These are phyloP conservation scores for Drosophila tsacasi DNA, from an alignment of 1,140 invertebrate species.

Conservation along the genomic window DNA sequence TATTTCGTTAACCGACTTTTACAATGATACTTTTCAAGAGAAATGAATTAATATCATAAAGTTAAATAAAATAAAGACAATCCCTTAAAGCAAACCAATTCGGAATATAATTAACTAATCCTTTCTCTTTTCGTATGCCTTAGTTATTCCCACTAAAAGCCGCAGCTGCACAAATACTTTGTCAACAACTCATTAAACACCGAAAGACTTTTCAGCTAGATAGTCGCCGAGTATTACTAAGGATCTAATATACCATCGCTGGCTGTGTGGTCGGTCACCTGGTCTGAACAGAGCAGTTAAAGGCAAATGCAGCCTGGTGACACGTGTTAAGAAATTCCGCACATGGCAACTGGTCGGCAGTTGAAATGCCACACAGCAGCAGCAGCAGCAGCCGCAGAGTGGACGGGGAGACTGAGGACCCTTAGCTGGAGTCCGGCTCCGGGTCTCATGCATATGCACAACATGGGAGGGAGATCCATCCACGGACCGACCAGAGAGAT, in stretches of 20 bases:
- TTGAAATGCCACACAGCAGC: conserved; percentile 78
- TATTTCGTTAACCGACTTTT: neutral
- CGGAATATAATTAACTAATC: conserved; percentile 1
- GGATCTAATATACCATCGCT: conserved; percentile 32
- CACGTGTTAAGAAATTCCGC: conserved; percentile 78
- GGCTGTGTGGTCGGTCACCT: conserved; percentile 17
- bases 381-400: conserved; percentile 18
- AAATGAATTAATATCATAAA: neutral
- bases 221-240: neutral
- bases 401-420: neutral
- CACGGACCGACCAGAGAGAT: conserved; percentile 26
- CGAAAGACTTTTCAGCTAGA: conserved; percentile 1
- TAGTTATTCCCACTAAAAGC: neutral
- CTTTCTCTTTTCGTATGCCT: conserved; percentile 4
- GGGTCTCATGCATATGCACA: conserved; percentile 70
- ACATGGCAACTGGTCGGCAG: conserved; percentile 62
- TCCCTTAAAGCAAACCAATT: neutral
- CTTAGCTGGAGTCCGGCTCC: neutral
- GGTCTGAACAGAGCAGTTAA: conserved; percentile 13
- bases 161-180: conserved; percentile 3
- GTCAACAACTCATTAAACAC: conserved; percentile 25
- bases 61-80: neutral
- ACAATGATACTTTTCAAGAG: neutral
- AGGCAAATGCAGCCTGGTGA: conserved; percentile 65
- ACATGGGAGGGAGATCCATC: conserved; percentile 45